A percentile compares a stretch with the other conserved stretches of the same genome.
Conservation (phyloP, 2,113 vertebrate genomes). For the Amblyornis subalaris region DNA sequence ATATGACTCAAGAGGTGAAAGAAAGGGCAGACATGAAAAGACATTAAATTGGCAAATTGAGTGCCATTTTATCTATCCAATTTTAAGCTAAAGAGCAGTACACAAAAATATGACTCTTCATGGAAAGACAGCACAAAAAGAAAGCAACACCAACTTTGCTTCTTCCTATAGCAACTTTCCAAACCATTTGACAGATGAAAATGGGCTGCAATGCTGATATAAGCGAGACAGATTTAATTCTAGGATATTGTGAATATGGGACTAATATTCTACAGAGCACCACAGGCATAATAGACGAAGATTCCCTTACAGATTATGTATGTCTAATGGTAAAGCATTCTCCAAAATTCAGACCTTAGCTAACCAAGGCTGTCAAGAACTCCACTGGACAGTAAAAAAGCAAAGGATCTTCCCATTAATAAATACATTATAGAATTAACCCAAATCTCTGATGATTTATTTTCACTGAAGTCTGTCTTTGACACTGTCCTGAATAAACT, state of each 20-base stretch:
- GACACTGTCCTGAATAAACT: background rate
- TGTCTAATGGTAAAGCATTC: background rate
- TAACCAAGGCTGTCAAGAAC: background rate
- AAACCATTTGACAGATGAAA: background rate
- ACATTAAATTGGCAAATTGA: background rate
- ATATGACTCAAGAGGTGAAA: conserved; percentile 1
- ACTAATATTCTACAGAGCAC: background rate
- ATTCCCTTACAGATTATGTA: background rate
- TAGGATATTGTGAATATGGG: background rate
- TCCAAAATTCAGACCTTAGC: background rate
- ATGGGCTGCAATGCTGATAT: background rate
- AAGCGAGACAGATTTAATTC: background rate
- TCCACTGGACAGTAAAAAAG: background rate
- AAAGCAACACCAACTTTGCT: background rate
- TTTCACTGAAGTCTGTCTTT: background rate
- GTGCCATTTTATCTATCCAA: background rate
- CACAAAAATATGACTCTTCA: background rate
- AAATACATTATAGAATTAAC: background rate
- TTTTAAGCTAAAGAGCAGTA: background rate
- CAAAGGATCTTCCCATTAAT: background rate
- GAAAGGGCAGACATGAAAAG: background rate
- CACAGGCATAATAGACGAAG: background rate
- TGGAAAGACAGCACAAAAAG: background rate
- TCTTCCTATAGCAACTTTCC: background rate
- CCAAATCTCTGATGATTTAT: background rate